Evolutionary conservation across 1,140 invertebrate genomes (phyloP).

Genomic region (Bombus impatiens): DNA sequence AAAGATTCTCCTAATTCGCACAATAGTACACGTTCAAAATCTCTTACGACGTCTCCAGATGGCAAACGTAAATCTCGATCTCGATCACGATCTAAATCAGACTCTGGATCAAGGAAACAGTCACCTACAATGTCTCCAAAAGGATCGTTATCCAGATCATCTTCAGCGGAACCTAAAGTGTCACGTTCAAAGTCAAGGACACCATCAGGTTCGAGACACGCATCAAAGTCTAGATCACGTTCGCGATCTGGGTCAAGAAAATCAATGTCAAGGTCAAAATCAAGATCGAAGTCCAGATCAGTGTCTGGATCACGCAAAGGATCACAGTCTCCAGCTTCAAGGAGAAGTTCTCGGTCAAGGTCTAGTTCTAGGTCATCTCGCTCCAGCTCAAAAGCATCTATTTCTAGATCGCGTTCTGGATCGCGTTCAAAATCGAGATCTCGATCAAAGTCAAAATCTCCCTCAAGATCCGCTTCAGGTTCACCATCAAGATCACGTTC

Average conservation of each 20-base stretch:
- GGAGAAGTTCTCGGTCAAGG: slow-evolving; percentile 72
- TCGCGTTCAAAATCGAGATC: slow-evolving; percentile 73
- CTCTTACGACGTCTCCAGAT: slow-evolving; percentile 11
- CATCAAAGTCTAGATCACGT: slow-evolving; percentile 71
- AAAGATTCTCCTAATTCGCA: slow-evolving; percentile 30
- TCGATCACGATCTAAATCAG: slow-evolving; percentile 34
- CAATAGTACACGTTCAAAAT: slow-evolving; percentile 36
- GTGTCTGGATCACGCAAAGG: slow-evolving; percentile 67
- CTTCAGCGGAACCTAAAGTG: slow-evolving; percentile 64
- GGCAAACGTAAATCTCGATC: slow-evolving; percentile 38
- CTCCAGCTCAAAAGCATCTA: slow-evolving; percentile 53
- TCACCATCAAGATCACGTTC: slow-evolving; percentile 58
- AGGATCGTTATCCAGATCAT: slow-evolving; percentile 58
- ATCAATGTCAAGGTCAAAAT: slow-evolving; percentile 62
- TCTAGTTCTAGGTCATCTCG: slow-evolving; percentile 64
- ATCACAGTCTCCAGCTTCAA: slow-evolving; percentile 63
- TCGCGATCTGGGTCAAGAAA: slow-evolving; percentile 69
- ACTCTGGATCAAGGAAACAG: slow-evolving; percentile 67
- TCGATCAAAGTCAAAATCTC: slow-evolving; percentile 51
- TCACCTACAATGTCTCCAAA: slow-evolving; percentile 54
- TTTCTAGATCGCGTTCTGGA: slow-evolving; percentile 66
- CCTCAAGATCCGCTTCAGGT: slow-evolving; percentile 39
- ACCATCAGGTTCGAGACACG: slow-evolving; percentile 63
- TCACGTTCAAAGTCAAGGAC: slow-evolving; percentile 70
- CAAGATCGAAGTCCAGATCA: slow-evolving; percentile 71